Conservation (phyloP, 2,888 invertebrate species). For the Drosophila mimetica region DNA sequence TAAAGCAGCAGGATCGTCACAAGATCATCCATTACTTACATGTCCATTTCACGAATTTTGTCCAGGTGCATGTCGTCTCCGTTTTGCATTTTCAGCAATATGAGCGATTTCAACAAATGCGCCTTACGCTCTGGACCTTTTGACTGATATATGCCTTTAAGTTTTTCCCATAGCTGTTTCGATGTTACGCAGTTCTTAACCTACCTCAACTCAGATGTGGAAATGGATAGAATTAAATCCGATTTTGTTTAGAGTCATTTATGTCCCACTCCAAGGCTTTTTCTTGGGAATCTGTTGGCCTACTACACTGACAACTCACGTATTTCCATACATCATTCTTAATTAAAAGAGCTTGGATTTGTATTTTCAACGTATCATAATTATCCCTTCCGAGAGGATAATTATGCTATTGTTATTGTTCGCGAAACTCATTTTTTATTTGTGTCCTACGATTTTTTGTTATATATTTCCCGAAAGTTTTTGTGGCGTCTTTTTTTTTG, state of each 20-base stretch:
- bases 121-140: background rate
- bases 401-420: conserved; percentile 5
- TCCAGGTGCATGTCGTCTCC: background rate
- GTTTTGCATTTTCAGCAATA: background rate
- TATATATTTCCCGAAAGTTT: too few relatives aligned
- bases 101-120: background rate
- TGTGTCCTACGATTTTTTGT: background rate
- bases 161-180: background rate
- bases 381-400: background rate
- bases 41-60: conserved; percentile 4
- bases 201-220: background rate
- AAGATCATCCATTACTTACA: conserved; percentile 4
- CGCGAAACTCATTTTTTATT: background rate
- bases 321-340: too few relatives aligned
- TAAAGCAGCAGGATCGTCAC: background rate
- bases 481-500: background rate
- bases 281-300: background rate
- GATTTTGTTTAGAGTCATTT: background rate
- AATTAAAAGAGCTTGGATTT: background rate
- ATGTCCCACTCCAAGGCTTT: background rate
- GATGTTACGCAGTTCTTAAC: background rate
- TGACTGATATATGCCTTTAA: background rate
- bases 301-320: background rate
- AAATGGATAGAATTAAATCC: conserved; percentile 4
- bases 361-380: conserved; percentile 1